Conservation (phyloP, 1,140 invertebrate species). For the Phenacoccus solenopsis region DNA sequence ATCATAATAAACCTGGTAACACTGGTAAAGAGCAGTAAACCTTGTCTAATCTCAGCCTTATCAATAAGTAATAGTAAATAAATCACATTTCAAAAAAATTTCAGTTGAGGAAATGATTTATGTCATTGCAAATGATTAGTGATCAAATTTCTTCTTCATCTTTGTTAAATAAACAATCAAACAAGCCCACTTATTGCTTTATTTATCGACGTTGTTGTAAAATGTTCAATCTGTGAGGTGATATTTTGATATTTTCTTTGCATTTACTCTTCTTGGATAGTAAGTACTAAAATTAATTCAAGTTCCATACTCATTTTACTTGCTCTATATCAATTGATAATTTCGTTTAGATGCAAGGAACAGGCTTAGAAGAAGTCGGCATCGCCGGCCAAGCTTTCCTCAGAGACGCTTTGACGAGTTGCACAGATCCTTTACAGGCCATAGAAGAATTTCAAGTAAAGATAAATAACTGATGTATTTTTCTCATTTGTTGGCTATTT, state of each 20-base stretch:
- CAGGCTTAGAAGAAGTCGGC: constrained; percentile 35
- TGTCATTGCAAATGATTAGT: no score
- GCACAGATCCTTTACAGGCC: constrained; percentile 87
- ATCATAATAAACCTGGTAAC: no score
- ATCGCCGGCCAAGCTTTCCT: constrained; percentile 82
- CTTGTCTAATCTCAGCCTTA: no score
- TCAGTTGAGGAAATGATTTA: no score
- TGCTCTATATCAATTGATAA: neutral
- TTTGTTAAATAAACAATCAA: no score
- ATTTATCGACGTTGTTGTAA: no score
- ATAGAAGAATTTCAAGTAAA: constrained; percentile 94
- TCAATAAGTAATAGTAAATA: no score
- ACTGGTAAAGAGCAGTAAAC: no score
- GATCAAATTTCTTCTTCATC: no score
- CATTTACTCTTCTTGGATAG: neutral
- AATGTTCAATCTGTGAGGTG: neutral
- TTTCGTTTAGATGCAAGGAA: neutral
- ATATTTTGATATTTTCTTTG: neutral
- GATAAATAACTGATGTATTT: constrained; percentile 21
- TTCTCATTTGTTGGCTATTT: neutral
- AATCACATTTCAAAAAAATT: no score
- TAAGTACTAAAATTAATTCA: neutral
- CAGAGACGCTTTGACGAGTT: constrained; percentile 84
- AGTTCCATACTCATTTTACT: neutral
- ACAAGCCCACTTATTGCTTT: no score